Conservation (phyloP, 1,140 invertebrate species). For the Diploscapter pachys region DNA sequence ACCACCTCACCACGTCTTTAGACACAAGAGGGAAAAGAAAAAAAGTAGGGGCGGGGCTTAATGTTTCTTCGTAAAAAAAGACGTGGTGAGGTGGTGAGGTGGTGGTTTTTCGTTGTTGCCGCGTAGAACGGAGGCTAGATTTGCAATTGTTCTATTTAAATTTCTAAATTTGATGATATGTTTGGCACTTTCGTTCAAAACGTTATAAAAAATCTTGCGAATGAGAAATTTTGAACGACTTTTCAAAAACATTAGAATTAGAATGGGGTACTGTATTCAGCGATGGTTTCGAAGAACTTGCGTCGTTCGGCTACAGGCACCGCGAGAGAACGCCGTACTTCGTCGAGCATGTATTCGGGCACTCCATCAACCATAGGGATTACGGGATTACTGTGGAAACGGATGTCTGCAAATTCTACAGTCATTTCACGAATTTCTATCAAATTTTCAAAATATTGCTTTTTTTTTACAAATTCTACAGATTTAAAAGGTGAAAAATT, state of each 20-base stretch:
- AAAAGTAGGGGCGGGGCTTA: no score
- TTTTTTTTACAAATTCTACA: not conserved
- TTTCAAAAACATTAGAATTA: not conserved
- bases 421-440: not conserved
- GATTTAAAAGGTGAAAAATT: not conserved
- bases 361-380: constrained; percentile 38
- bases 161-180: no score
- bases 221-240: no score
- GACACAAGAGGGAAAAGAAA: no score
- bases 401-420: constrained; percentile 46
- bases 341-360: constrained; percentile 18
- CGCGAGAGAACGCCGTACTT: constrained; percentile 41
- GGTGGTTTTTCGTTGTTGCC: no score
- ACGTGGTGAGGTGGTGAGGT: no score
- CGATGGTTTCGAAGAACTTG: constrained; percentile 54
- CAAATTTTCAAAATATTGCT: not conserved
- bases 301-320: constrained; percentile 50
- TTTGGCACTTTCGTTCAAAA: no score
- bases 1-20: no score
- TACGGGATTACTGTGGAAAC: constrained; percentile 54
- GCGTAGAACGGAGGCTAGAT: no score
- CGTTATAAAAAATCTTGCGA: no score
- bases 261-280: constrained; percentile 48
- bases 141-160: no score
- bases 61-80: no score